Conservation (phyloP, 2,888 invertebrate genomes). For the Xanthorhoe designata region DNA sequence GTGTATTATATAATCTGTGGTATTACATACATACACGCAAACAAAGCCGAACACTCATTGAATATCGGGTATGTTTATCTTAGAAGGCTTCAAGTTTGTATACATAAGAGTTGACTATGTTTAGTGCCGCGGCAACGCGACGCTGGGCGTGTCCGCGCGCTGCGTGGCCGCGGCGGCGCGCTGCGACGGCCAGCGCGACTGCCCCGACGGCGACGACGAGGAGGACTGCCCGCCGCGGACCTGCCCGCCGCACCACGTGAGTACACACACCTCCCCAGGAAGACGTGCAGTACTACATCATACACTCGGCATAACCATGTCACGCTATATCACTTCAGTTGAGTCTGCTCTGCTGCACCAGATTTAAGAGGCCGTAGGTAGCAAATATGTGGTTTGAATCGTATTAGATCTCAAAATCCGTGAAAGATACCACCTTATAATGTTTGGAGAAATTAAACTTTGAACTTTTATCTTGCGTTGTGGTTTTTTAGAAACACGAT, state of each 20-base stretch:
- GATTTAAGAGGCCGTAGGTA: too few species aligned
- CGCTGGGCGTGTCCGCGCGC: slow-evolving; percentile 86
- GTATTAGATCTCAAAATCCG: too few species aligned
- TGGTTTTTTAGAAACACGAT: too few species aligned
- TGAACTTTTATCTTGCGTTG: too few species aligned
- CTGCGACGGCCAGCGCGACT: slow-evolving; percentile 91
- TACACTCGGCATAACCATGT: background rate
- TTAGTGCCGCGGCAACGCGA: slow-evolving; percentile 88
- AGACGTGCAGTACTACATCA: background rate
- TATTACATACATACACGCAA: too few species aligned
- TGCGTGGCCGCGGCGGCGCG: slow-evolving; percentile 87
- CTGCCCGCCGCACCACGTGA: slow-evolving; percentile 68
- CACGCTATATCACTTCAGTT: background rate
- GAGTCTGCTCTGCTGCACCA: too few species aligned
- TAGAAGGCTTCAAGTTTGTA: background rate
- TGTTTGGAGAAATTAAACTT: too few species aligned
- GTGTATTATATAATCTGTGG: too few species aligned
- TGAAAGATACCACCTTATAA: too few species aligned
- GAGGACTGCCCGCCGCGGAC: slow-evolving; percentile 89
- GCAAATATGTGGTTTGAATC: too few species aligned
- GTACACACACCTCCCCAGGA: background rate
- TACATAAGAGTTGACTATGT: background rate
- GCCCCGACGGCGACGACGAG: slow-evolving; percentile 89
- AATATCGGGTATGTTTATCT: too few species aligned
- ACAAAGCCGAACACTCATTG: too few species aligned